Evolutionary conservation across 1,140 invertebrate species (phyloP), one percentile per base, ranked within the genome.

Genomic region (Bombus balteatus): DNA sequence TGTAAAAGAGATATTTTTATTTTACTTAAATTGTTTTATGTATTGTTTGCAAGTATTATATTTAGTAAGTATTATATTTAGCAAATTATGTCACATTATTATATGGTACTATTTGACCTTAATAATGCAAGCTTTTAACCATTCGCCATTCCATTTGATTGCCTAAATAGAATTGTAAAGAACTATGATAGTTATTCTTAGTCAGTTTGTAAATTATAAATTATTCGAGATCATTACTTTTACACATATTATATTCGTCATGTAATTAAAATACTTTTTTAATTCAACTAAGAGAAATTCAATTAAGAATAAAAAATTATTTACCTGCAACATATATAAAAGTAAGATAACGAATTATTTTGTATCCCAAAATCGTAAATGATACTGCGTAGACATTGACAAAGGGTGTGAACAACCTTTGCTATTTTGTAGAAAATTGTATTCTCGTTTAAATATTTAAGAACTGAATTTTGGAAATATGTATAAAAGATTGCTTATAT

Each of bases 11-110:
- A 22, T 66, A 10, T 66, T 87, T 72, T 34, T 76, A 68, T 74
- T 86, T n/a, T 32, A 32, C 32, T 86, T 72, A 28, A 74, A 59
- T 74, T 86, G 77, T 62, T 28, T 85, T 57, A 41, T 43, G 78
- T 80, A 66, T 53, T 53, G 47, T 53, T 8, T 22, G 47, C 18
- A 53, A 22, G 18, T 53, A 22, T 53, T 53, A 47, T 43, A 43
- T 43, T 13, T 43, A 43, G 2, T 43, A 43, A 43, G 41, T 13
- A 15, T 47, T 13, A 47, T 53, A 53, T 53, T 22, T 53, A 53
- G 47, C 18, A 53, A 22, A 53, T 53, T 53, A 53, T 8, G 47
- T 22, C 47, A 53, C 18, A 22, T 53, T 53, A 53, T 53, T 22
- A 1, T 53, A 22, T 22, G 1, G 6, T 53, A 53, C 47, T 8